These are phyloP conservation scores for Neogale vison DNA, from an alignment of 2,113 vertebrate genomes.

Conservation along the genomic window DNA sequence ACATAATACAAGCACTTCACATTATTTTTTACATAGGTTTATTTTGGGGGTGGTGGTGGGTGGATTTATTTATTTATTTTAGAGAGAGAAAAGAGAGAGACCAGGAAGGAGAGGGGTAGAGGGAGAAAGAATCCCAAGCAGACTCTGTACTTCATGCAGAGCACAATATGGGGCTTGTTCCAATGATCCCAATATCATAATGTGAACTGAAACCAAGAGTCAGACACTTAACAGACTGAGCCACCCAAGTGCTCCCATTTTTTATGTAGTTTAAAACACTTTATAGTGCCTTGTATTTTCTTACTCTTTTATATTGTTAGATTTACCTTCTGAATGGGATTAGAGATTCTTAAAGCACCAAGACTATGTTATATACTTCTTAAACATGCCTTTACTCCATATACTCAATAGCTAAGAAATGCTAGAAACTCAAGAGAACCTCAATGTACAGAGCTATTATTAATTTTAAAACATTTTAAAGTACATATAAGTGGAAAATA, in stretches of 20 bases:
- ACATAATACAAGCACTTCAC: not conserved
- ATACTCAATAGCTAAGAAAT: not conserved
- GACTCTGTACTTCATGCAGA: not conserved
- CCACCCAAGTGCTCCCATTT: not conserved
- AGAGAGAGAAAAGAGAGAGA: not conserved
- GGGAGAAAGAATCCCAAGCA: not conserved
- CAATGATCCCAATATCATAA: not conserved
- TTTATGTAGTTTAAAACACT: not conserved
- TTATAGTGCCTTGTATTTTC: not conserved
- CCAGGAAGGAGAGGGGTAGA: not conserved
- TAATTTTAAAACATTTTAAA: slow-evolving; percentile 8
- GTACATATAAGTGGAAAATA: not conserved
- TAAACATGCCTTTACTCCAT: not conserved
- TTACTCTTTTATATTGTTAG: not conserved
- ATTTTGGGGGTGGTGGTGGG: not conserved
- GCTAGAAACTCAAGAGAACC: not conserved
- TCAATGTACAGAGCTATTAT: not conserved
- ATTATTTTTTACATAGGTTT: not conserved
- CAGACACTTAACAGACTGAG: not conserved
- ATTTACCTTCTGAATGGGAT: not conserved
- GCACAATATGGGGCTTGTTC: not conserved
- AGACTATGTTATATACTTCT: not conserved
- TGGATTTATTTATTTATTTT: not conserved
- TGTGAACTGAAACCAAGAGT: not conserved
- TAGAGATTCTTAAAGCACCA: not conserved